Conservation (phyloP, 2,113 vertebrate species). For the Syngnathus scovelli region DNA sequence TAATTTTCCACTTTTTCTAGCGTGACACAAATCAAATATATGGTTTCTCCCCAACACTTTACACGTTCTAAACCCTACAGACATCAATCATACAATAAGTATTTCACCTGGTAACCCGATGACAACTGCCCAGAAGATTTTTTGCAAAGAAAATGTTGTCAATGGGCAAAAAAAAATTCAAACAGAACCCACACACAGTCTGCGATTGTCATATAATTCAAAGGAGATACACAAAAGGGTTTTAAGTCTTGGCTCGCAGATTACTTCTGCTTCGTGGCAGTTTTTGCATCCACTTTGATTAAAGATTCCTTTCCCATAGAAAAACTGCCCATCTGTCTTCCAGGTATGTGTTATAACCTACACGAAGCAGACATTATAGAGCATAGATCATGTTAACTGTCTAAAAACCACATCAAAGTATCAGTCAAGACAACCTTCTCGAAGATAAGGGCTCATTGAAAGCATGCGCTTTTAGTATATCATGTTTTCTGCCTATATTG, state of each 20-base stretch:
- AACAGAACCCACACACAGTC: neutral
- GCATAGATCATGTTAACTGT: conserved; percentile 27
- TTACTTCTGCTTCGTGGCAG: neutral
- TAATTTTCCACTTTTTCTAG: neutral
- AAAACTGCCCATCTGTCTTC: conserved; percentile 14
- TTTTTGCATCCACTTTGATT: neutral
- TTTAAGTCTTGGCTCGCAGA: neutral
- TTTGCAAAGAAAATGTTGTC: neutral
- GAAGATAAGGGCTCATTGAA: conserved; percentile 16
- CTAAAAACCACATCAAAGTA: conserved; percentile 10
- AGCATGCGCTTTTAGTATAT: conserved; percentile 25
- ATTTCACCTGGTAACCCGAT: too few species aligned
- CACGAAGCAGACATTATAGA: conserved; percentile 35
- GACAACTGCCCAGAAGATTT: too few species aligned
- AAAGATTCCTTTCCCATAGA: conserved; percentile 32
- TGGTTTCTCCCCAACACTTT: neutral
- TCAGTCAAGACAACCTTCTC: conserved; percentile 7
- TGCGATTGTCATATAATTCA: neutral
- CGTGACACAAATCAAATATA: neutral
- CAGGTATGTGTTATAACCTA: conserved; percentile 12
- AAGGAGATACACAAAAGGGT: neutral
- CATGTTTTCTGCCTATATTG: conserved; percentile 15
- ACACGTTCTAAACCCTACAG: neutral
- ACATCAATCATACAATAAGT: neutral
- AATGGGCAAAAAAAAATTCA: neutral